These are phyloP conservation scores for Progne subis DNA, from an alignment of 2,113 vertebrate species.

Conservation along the genomic window DNA sequence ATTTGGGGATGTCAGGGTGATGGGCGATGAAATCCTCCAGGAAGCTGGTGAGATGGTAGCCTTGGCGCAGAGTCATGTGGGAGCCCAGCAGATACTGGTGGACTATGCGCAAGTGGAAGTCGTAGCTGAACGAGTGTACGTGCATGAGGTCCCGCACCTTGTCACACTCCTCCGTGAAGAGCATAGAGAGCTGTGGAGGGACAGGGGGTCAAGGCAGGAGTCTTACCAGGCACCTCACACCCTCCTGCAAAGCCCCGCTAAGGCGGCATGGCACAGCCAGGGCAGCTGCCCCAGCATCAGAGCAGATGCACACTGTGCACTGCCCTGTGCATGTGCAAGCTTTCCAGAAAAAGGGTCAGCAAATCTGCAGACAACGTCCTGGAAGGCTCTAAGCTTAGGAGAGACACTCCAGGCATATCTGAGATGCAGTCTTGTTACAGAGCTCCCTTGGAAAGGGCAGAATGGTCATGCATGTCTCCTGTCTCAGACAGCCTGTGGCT, in stretches of 20 bases:
- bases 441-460: neutral
- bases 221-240: neutral
- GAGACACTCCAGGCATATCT: neutral
- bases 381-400: neutral
- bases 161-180: conserved; percentile 98
- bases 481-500: neutral
- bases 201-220: neutral
- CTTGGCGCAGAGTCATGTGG: conserved; percentile 91
- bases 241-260: neutral
- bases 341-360: neutral
- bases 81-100: conserved; percentile 93
- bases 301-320: neutral
- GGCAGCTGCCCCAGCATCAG: neutral
- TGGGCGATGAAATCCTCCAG: conserved; percentile 93
- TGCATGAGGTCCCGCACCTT: conserved; percentile 98
- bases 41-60: conserved; percentile 95
- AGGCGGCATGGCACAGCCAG: neutral
- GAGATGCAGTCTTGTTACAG: neutral
- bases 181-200: conserved; percentile 89
- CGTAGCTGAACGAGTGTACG: conserved; percentile 97
- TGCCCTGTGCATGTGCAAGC: neutral
- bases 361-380: neutral
- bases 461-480: neutral
- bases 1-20: conserved; percentile 94
- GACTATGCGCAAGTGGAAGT: conserved; percentile 96